Conservation (phyloP, 2,113 vertebrate genomes). For the Triplophysa tibetana region DNA sequence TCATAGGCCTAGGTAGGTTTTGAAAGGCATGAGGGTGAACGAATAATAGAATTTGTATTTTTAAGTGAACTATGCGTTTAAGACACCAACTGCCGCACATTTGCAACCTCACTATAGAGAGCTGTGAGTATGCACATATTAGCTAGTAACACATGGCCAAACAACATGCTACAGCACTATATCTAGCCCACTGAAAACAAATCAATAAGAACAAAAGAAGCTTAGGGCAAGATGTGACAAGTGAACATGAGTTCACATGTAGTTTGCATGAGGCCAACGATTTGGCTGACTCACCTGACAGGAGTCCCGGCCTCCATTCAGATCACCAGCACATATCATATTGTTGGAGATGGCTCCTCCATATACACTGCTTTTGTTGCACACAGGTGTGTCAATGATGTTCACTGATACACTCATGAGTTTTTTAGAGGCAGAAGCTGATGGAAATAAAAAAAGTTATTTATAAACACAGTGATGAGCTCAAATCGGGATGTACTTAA, state of each 20-base stretch:
- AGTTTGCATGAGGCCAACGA: background rate
- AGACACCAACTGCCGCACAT: background rate
- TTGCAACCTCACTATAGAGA: background rate
- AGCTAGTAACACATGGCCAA: background rate
- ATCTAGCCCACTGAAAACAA: background rate
- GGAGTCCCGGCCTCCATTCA: conserved; percentile 84
- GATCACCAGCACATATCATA: conserved; percentile 90
- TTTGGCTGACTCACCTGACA: conserved; percentile 82
- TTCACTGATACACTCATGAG: conserved; percentile 83
- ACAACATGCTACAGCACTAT: background rate
- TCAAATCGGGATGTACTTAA: background rate
- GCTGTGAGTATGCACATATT: background rate
- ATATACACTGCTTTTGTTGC: conserved; percentile 79
- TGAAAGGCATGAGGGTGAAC: no score
- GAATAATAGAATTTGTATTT: no score
- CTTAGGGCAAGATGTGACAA: background rate
- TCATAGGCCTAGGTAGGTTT: no score
- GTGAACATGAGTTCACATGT: background rate
- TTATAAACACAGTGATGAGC: no score
- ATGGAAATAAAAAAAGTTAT: conserved; percentile 1
- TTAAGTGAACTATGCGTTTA: background rate
- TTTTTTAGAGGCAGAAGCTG: conserved; percentile 72
- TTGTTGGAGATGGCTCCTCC: conserved; percentile 73
- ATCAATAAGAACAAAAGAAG: conserved; percentile 5
- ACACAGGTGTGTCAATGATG: conserved; percentile 76